Evolutionary conservation across 2,797 vertebrate genomes (phyloP), one percentile per base, ranked within the genome.

Genomic region (Pipistrellus nathusii): DNA sequence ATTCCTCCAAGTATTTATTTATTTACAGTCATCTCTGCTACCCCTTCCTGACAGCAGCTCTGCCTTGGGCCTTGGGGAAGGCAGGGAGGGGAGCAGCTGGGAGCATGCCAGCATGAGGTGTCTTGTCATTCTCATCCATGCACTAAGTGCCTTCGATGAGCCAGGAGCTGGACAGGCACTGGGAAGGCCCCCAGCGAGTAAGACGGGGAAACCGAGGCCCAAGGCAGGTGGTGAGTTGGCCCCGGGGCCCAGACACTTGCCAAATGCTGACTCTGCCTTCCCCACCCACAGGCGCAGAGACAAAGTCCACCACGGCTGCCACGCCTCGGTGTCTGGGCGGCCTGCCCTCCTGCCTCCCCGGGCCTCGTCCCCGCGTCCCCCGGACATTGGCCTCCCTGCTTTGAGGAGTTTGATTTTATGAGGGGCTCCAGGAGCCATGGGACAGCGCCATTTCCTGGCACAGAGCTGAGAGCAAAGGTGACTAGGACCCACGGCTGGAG

Each of bases 221-320:
- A 0, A 0, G 5, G 23, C 53, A 46, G 27, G 14, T 23, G 13
- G 27, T 1, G 13, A 80, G n/a, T 41, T 5, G 12, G 27, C 51
- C 35, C 23, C 0, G 0, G 84, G 48, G 77, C 89, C 64, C 44
- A 41, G 77, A 35, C 23, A 1, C 32, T 55, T 32, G 46, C 20
- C 48, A 23, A 87, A 48, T 0, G 8, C 46, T 38, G 69, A 85
- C 68, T 35, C n/a, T 23, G 80, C 51, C 81, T 25, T 48, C 84
- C 55, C 71, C 71, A 72, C n/a, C 27, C 48, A 11, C 21, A 11
- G 30, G 38, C 48, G 15, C 21, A 23, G 55, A 64, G 59, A 68
- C 94, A 95, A 95, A 94, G 96, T 91, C 76, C 94, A 46, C 0
- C 51, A 25, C 51, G 11, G 25, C 23, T 2, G 15, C 66, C 17